These are phyloP conservation scores for Dicyrtoma fusca DNA, from an alignment of 2,888 invertebrate genomes.

Conservation along the genomic window DNA sequence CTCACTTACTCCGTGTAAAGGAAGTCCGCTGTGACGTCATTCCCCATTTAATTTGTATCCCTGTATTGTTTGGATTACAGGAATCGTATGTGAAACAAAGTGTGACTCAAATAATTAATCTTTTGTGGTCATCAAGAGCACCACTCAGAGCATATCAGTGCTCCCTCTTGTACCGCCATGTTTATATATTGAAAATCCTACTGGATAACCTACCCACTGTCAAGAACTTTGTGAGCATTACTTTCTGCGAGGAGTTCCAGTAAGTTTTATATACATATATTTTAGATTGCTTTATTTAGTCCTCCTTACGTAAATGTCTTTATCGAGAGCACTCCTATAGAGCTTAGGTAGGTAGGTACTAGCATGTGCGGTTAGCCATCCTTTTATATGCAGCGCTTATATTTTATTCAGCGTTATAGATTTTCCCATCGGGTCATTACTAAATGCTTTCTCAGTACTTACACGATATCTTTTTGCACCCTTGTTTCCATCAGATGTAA, in stretches of 20 bases:
- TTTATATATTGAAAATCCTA: constrained; percentile 47
- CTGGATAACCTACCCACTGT: constrained; percentile 40
- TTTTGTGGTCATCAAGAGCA: constrained; percentile 45
- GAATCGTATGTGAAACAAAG: constrained; percentile 48
- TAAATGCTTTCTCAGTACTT: too few relatives aligned
- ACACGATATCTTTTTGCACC: too few relatives aligned
- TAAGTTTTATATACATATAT: constrained; percentile 35
- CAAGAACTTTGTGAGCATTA: constrained; percentile 45
- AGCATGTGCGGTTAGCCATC: neutral
- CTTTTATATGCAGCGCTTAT: neutral
- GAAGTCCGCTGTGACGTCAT: too few relatives aligned
- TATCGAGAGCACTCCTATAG: too few relatives aligned
- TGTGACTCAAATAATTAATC: constrained; percentile 53
- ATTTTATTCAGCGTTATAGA: neutral
- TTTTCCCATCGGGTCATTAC: neutral
- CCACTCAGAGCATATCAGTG: constrained; percentile 46
- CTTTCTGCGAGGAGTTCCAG: constrained; percentile 55
- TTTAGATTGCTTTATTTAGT: too few relatives aligned
- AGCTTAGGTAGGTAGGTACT: neutral
- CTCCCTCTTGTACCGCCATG: constrained; percentile 48
- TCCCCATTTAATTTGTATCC: too few relatives aligned
- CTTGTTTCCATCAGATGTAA: too few relatives aligned
- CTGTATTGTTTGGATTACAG: constrained; percentile 43
- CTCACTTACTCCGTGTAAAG: too few relatives aligned
- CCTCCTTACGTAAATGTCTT: too few relatives aligned